phyloP scores from a whole-genome alignment of 2,888 invertebrate genomes.

The Amiota communis region DNA sequence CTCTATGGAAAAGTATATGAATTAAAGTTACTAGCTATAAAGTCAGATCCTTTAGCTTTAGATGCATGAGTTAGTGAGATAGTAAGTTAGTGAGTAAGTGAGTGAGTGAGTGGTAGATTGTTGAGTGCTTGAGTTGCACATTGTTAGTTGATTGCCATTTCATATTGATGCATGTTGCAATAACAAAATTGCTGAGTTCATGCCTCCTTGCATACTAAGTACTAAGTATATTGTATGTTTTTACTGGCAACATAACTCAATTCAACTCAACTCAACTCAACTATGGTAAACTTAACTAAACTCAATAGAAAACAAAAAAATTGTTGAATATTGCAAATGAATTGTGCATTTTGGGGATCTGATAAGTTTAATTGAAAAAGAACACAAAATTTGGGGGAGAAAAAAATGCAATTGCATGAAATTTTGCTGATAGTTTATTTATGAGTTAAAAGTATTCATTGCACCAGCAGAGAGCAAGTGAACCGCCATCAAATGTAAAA shows the following conservation, averaged over 20 bases:
- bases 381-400: too few relatives aligned
- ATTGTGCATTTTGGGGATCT: conserved; percentile 10
- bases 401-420: not conserved
- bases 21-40: too few relatives aligned
- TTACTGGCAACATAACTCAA: too few relatives aligned
- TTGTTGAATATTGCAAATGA: conserved; percentile 16
- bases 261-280: too few relatives aligned
- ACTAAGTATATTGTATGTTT: too few relatives aligned
- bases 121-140: not conserved
- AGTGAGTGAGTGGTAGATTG: not conserved
- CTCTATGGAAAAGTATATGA: conserved; percentile 2
- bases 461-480: not conserved
- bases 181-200: conserved; percentile 27
- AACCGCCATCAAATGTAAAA: not conserved
- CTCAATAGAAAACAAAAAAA: too few relatives aligned
- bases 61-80: too few relatives aligned
- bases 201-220: not conserved
- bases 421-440: not conserved
- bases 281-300: too few relatives aligned
- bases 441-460: too few relatives aligned
- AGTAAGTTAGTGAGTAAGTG: too few relatives aligned
- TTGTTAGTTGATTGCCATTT: conserved; percentile 26
- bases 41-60: too few relatives aligned
- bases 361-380: conserved; percentile 26
- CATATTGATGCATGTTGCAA: not conserved